Percentiles rank a stretch among this genome's conserved stretches.
phyloP scores from a whole-genome alignment of 2,888 invertebrate species.

The Drosophila dives region DNA sequence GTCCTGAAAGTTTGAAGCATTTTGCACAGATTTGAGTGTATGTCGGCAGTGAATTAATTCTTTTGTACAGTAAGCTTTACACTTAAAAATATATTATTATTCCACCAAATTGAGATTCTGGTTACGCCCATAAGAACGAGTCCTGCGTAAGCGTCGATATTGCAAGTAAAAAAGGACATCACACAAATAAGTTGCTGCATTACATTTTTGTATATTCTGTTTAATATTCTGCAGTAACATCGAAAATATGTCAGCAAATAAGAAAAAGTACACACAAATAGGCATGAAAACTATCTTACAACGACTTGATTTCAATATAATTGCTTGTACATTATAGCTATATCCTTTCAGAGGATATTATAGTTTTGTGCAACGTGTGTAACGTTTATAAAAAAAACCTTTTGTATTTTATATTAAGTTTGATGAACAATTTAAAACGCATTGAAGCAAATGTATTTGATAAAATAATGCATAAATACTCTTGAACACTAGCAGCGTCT shows the following conservation, averaged over 20 bases:
- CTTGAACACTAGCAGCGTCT: not conserved
- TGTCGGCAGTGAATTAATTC: not conserved
- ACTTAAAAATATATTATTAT: not conserved
- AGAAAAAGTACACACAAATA: not conserved
- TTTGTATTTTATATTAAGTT: not conserved
- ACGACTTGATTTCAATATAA: not conserved
- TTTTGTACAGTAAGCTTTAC: not conserved
- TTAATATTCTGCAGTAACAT: not conserved
- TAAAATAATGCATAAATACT: not conserved
- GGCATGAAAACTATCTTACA: not conserved
- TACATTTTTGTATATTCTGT: not conserved
- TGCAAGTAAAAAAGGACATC: not conserved
- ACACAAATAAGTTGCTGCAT: not conserved
- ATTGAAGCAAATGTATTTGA: not conserved
- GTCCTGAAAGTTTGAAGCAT: not conserved
- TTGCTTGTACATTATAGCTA: not conserved
- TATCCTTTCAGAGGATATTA: not conserved
- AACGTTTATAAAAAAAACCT: not conserved
- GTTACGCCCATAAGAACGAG: not conserved
- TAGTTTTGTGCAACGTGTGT: not conserved
- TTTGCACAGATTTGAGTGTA: not conserved
- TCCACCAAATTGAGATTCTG: not conserved
- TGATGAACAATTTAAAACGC: not conserved
- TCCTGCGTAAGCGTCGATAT: not conserved
- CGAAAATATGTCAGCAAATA: not conserved